A percentile compares a stretch with the other conserved stretches of the same genome.
Conservation (phyloP, 2,888 invertebrate species). For the Meloe dianella region DNA sequence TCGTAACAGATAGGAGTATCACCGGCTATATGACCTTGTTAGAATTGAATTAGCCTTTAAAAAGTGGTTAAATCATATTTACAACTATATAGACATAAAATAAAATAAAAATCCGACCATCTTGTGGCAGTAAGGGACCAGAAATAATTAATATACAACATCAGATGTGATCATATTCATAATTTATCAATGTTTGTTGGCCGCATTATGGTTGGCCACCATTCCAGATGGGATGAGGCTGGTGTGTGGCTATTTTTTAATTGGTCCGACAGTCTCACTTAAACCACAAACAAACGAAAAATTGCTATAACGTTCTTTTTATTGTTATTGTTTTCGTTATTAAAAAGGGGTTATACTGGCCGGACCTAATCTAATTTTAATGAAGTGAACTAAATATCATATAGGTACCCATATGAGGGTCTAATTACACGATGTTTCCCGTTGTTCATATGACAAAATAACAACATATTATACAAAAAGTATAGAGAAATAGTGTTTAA, state of each 20-base stretch:
- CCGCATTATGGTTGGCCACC: conserved; percentile 53
- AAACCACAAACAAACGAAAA: background rate
- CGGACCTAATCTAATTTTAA: conserved; percentile 38
- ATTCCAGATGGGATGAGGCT: conserved; percentile 50
- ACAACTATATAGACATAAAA: background rate
- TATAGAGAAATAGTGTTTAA: background rate
- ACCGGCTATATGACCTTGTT: too few species aligned
- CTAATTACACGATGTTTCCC: background rate
- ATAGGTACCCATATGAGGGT: conserved; percentile 6
- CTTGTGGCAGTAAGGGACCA: conserved; percentile 31
- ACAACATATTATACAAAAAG: background rate
- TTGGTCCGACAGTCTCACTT: conserved; percentile 45
- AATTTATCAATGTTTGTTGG: conserved; percentile 52
- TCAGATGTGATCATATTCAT: conserved; percentile 46
- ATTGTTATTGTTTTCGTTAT: background rate
- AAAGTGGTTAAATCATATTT: conserved; percentile 22
- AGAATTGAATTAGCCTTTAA: too few species aligned
- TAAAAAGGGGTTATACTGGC: too few species aligned
- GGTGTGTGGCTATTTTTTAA: conserved; percentile 58
- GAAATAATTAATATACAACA: conserved; percentile 42
- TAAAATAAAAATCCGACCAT: conserved; percentile 26
- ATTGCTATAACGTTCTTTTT: background rate
- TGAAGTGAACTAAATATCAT: conserved; percentile 28
- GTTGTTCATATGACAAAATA: background rate
- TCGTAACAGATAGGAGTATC: too few species aligned